These are phyloP conservation scores for Amblyopsis rosae DNA, from an alignment of 2,113 vertebrate species.

Conservation along the genomic window DNA sequence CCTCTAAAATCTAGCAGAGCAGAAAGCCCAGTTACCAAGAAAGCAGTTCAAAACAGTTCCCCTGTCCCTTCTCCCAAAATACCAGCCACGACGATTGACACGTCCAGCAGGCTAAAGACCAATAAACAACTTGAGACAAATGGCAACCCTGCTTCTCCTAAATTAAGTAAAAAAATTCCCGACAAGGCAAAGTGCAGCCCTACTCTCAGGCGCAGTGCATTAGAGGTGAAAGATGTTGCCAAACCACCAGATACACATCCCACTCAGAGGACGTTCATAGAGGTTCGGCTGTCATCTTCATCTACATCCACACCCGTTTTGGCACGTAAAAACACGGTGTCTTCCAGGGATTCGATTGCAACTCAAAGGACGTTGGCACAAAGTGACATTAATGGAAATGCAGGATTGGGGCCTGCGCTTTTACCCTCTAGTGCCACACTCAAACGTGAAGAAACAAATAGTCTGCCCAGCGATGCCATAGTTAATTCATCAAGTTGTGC, in stretches of 20 bases:
- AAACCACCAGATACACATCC: slow-evolving; percentile 40
- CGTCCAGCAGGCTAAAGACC: slow-evolving; percentile 48
- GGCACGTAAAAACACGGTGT: slow-evolving; percentile 21
- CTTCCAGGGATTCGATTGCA: slow-evolving; percentile 20
- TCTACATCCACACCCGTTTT: slow-evolving; percentile 54
- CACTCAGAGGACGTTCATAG: slow-evolving; percentile 79
- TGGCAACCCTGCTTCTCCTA: slow-evolving; percentile 3
- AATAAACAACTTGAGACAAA: slow-evolving; percentile 50
- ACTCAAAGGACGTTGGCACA: slow-evolving; percentile 5
- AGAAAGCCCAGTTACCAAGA: slow-evolving; percentile 66
- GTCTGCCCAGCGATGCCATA: not conserved
- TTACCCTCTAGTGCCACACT: slow-evolving; percentile 2
- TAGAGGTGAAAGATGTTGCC: slow-evolving; percentile 17
- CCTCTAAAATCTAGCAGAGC: slow-evolving; percentile 40
- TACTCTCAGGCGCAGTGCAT: not conserved
- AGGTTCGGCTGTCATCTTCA: slow-evolving; percentile 77
- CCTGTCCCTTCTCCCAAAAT: slow-evolving; percentile 69
- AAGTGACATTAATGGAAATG: slow-evolving; percentile 8
- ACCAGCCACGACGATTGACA: slow-evolving; percentile 55
- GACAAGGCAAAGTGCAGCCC: slow-evolving; percentile 31
- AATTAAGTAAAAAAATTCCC: slow-evolving; percentile 9
- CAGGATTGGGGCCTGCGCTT: not conserved
- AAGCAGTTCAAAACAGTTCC: slow-evolving; percentile 46
- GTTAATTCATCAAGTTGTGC: slow-evolving; percentile 15
- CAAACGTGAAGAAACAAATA: slow-evolving; percentile 16